Base-by-base conservation (phyloP, 1,140 invertebrate genomes). In the Temnothorax curvispinosus region DNA sequence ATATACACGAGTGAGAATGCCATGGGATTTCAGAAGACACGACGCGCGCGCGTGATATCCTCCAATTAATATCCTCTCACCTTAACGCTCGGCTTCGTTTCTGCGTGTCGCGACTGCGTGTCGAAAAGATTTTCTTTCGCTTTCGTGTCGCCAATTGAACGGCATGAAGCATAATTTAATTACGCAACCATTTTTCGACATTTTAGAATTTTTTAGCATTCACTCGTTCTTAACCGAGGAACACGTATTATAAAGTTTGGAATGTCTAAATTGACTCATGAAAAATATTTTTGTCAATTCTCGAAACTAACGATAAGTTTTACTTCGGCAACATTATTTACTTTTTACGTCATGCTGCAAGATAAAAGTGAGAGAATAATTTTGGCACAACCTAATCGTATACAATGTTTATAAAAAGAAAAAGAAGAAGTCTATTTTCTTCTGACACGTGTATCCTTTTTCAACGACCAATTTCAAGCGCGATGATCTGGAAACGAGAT, bases 61-160 rank as follows among this genome's bases (percentile, higher is more conserved):
- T 88, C 87, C 89, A 90, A 90, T 91, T 91, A 91, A 90, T 91
- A 85, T 69, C 78, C 74, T 91, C 84, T 84, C 87, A 89, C 84
- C 82, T 90, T 88, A 84, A 87, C 74, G 82, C 86, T 84, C 52
- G 77, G 41, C 65, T 47, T 27, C 35, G 56, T 35, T 80, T 85
- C 62, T n/a, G 18, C 21, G 0, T 27, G 27, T 27, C 27, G 13
- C n/a, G 15, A 80, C 38, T 27, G 27, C 27, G 27, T 27, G 52
- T 58, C 27, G 27, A 27, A 11, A 56, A 50, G 54, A 74, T 47
- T 74, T 50, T 41, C 69, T 75, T 21, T 84, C 80, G 41, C 8
- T 44, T 15, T 65, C 32, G 44, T 38, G 21, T 21, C 35, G 21
- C 21, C 27, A 21, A 47, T 58, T 27, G 15, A n/a, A 56, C 50